Percentiles rank a stretch among this genome's conserved stretches.
Evolutionary conservation across 1,140 invertebrate species (phyloP).

Genomic region (Onthophagus taurus): DNA sequence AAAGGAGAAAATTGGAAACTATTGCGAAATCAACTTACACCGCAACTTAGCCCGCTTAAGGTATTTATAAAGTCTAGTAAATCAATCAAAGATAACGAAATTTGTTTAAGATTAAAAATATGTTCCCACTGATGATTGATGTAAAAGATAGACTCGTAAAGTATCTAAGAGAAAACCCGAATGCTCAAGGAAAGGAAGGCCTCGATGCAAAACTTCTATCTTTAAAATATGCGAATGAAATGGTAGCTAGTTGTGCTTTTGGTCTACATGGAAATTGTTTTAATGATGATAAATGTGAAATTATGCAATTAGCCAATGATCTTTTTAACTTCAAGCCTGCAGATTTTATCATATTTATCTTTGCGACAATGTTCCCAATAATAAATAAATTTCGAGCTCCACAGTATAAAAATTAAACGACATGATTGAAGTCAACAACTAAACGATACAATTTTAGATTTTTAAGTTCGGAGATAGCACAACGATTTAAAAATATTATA

Average conservation of each 20-base stretch:
- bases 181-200: background rate
- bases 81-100: too few relatives aligned
- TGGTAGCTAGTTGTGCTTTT: conserved; percentile 23
- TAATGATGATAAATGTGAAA: conserved; percentile 14
- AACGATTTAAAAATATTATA: conserved; percentile 10
- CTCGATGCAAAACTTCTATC: conserved; percentile 19
- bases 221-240: conserved; percentile 20
- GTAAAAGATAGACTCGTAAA: conserved; percentile 17
- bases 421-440: background rate
- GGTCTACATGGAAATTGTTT: conserved; percentile 22
- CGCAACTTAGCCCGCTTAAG: conserved; percentile 43
- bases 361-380: background rate
- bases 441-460: conserved; percentile 4
- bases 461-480: background rate
- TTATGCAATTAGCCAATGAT: conserved; percentile 15
- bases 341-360: background rate
- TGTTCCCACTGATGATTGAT: conserved; percentile 10
- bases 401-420: background rate
- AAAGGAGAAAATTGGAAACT: conserved; percentile 44
- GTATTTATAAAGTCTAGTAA: too few relatives aligned
- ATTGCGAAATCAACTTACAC: conserved; percentile 42
- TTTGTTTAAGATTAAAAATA: conserved; percentile 17
- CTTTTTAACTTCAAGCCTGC: background rate
- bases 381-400: background rate
- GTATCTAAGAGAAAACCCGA: conserved; percentile 19